A percentile compares a stretch with the other conserved stretches of the same genome.
phyloP scores from a whole-genome alignment of 2,113 vertebrate genomes.

The Pangasianodon gigas region DNA sequence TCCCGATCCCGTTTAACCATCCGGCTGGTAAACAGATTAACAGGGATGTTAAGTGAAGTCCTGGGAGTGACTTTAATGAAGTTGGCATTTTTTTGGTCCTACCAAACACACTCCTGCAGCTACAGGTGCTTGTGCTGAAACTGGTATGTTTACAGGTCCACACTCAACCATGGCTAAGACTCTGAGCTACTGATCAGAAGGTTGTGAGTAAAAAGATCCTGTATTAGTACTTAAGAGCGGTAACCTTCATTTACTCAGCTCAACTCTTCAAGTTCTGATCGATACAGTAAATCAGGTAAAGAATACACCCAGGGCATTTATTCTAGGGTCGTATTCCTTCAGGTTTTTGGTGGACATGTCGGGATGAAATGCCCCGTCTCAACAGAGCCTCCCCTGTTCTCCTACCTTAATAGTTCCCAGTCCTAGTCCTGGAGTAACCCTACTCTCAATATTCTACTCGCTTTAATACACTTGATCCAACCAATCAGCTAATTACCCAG shows the following conservation, averaged over 20 bases:
- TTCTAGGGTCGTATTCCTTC: background rate
- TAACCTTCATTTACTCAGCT: background rate
- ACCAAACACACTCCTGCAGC: no score
- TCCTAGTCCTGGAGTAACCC: background rate
- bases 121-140: no score
- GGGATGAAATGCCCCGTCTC: background rate
- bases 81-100: no score
- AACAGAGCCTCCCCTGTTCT: background rate
- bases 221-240: background rate
- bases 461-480: background rate
- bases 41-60: no score
- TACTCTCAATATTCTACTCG: background rate
- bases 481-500: slow-evolving; percentile 13
- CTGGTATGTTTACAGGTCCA: no score
- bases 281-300: background rate
- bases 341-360: background rate
- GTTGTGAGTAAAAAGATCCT: background rate
- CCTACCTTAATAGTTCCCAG: background rate
- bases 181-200: background rate
- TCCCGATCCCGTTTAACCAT: no score
- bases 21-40: no score
- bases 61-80: no score
- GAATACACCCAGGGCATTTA: background rate
- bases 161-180: background rate
- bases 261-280: no score